Evolutionary conservation across 2,888 invertebrate genomes (phyloP), one percentile per base, ranked within the genome.

Genomic region (Drosophila histrio): DNA sequence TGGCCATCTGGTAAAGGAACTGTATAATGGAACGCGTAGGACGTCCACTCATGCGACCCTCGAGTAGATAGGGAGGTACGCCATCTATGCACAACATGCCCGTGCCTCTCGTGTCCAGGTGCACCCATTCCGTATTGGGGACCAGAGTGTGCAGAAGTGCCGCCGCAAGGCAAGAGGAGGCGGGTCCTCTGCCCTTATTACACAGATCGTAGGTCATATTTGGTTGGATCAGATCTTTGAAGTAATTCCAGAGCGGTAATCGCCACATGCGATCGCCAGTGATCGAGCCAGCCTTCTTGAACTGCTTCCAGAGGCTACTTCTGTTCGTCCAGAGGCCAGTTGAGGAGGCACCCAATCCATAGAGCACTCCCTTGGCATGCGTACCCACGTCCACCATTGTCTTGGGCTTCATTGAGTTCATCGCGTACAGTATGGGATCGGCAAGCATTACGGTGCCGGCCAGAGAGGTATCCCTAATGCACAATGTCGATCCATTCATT

Each of bases 401-500:
- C 21, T 91, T 91, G 0, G 94, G 93, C 36, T 93, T 93, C 61
- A 92, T 92, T 90, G 66, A 93, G 91, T 94, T 93, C 72, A 96
- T 94, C 1, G 96, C 96, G 90, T 96, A 96, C 21, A 94, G 93
- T 41, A 97, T 91, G 17, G 96, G 96, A 92, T 97, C 97, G 1
- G 96, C 96, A 71, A 97, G 91, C 22, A 96, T 93, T 1, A 97
- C 92, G 9, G 96, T 92, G 0, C 96, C 97, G 68, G 96, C 96
- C 13, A 94, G 94, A 71, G 96, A 95, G 0, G 90, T 93, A 92
- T 91, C 93, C 26, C 46, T 67, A 5, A 92, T 80, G 24, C 89
- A 78, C 61, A 91, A 15, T 89, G 94, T 91, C 72, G 93, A 70
- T 1, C 94, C 94, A 87, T 93, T 94, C 74, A 93, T 66, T 11